Evolutionary conservation across 2,888 invertebrate genomes (phyloP), one percentile per base, ranked within the genome.

Genomic region (Sacculina carcini): DNA sequence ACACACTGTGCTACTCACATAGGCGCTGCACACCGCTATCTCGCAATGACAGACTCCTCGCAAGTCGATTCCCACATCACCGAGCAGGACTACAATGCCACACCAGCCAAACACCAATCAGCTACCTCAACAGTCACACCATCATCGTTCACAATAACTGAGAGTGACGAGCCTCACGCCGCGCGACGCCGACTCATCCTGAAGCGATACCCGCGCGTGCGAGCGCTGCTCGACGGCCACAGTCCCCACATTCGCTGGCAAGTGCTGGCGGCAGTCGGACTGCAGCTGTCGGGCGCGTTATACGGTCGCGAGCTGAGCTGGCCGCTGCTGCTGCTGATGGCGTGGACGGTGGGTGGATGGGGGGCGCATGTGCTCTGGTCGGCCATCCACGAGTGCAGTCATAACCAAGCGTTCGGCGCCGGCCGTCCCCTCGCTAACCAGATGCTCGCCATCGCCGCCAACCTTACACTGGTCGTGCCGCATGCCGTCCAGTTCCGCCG

Each of bases 91-190:
- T n/a, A n/a, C n/a, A n/a, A n/a, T n/a, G n/a, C n/a, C n/a, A n/a
- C n/a, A n/a, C n/a, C n/a, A n/a, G n/a, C n/a, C n/a, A n/a, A n/a
- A n/a, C n/a, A n/a, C n/a, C n/a, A n/a, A n/a, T n/a, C n/a, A n/a
- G n/a, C n/a, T n/a, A n/a, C n/a, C n/a, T n/a, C n/a, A n/a, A n/a
- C n/a, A n/a, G n/a, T n/a, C n/a, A n/a, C n/a, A n/a, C n/a, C n/a
- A n/a, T n/a, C n/a, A n/a, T n/a, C n/a, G n/a, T n/a, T n/a, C n/a
- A n/a, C n/a, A n/a, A n/a, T n/a, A n/a, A n/a, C n/a, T n/a, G n/a
- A n/a, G n/a, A n/a, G n/a, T n/a, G n/a, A n/a, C n/a, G 50, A 50
- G 50, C 31, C 31, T 19, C 50, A 39, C 50, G 39, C 36, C 4
- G 16, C 31, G n/a, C 26, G 38, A 6, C 40, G 36, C 19, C 28